phyloP scores from a whole-genome alignment of 1,140 invertebrate genomes.

The Halotydeus destructor region DNA sequence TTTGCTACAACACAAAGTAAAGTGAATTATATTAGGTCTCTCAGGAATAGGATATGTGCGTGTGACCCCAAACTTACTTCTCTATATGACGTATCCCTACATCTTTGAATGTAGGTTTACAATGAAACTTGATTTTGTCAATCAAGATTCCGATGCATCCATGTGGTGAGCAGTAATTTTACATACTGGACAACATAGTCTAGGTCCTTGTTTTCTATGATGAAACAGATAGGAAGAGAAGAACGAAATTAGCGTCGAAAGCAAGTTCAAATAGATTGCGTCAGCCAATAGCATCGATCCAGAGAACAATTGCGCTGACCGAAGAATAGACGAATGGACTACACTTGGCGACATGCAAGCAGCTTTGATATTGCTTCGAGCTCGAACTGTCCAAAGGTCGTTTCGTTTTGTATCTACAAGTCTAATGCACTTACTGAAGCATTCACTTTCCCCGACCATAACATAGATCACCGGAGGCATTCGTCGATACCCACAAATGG shows the following conservation, averaged over 20 bases:
- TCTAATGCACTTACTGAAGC: constrained; percentile 54
- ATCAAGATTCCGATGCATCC: constrained; percentile 51
- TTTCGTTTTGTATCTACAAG: too few species aligned
- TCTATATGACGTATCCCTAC: constrained; percentile 74
- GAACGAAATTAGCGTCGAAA: neutral
- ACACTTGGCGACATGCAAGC: too few species aligned
- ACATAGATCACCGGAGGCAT: constrained; percentile 73
- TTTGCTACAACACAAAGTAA: constrained; percentile 32
- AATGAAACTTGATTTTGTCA: constrained; percentile 52
- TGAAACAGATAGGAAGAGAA: constrained; percentile 3
- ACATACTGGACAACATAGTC: constrained; percentile 79
- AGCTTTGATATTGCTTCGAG: too few species aligned
- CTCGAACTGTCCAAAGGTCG: too few species aligned
- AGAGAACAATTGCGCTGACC: too few species aligned
- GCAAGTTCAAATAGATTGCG: neutral
- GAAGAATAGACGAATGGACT: too few species aligned
- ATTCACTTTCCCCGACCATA: constrained; percentile 68
- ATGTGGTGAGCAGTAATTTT: constrained; percentile 64
- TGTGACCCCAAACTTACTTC: constrained; percentile 34
- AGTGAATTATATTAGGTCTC: neutral
- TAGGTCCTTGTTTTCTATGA: constrained; percentile 39
- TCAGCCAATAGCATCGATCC: too few species aligned
- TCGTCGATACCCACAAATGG: constrained; percentile 64
- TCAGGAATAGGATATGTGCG: neutral
- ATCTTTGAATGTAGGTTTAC: constrained; percentile 79